Conservation (phyloP, 2,113 vertebrate species). For the Recurvirostra avosetta region DNA sequence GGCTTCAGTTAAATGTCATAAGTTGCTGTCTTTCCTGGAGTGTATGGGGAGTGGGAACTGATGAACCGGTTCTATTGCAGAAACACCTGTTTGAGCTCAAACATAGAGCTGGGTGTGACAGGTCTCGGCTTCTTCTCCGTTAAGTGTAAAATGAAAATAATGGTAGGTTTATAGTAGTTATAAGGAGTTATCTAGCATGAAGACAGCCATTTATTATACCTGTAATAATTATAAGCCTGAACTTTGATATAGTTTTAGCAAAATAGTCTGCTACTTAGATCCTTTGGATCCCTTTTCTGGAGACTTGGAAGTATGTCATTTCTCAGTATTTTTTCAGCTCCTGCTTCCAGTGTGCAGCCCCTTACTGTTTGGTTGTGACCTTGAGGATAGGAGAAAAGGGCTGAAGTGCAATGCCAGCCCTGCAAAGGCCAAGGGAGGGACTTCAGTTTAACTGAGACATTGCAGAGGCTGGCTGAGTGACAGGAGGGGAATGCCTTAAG, state of each 20-base stretch:
- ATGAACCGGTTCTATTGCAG: background rate
- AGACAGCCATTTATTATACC: conserved; percentile 2
- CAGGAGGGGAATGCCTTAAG: background rate
- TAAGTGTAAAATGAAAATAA: background rate
- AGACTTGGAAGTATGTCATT: accelerated
- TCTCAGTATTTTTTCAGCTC: background rate
- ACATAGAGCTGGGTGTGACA: background rate
- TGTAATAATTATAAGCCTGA: background rate
- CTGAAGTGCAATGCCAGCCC: background rate
- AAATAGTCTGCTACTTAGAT: background rate
- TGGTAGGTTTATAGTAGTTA: background rate
- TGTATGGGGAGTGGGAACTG: background rate
- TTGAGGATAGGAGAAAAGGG: background rate
- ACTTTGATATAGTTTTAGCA: background rate
- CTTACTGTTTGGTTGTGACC: background rate
- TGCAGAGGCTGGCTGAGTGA: background rate
- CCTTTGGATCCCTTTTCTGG: background rate
- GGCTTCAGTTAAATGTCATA: background rate
- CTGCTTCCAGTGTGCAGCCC: background rate
- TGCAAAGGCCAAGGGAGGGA: background rate
- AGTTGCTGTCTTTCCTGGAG: background rate
- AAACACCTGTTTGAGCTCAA: conserved; percentile 5
- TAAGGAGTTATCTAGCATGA: background rate
- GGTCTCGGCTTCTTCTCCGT: background rate
- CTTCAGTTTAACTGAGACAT: background rate